Conservation (phyloP, 2,113 vertebrate genomes). For the Sylvilagus bachmani region DNA sequence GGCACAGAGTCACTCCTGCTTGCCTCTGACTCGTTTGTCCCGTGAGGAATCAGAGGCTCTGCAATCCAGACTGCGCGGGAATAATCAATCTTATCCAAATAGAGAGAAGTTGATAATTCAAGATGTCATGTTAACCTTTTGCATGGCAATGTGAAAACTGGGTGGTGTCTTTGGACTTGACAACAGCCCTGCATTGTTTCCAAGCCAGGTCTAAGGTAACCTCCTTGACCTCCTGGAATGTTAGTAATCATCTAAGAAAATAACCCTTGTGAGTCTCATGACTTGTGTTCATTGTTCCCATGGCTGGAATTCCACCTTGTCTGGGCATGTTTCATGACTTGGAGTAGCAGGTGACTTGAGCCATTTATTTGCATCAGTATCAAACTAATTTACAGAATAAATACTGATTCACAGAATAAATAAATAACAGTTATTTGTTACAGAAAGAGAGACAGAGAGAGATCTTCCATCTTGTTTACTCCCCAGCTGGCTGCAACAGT, state of each 20-base stretch:
- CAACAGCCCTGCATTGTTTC: not conserved
- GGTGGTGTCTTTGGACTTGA: conserved; percentile 15
- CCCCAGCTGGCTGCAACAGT: too few relatives aligned
- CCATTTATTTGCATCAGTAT: conserved; percentile 63
- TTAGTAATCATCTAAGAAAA: conserved; percentile 58
- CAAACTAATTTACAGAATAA: not conserved
- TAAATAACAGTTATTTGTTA: too few relatives aligned
- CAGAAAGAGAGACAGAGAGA: too few relatives aligned
- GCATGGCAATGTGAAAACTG: not conserved
- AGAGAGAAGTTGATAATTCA: conserved; percentile 11
- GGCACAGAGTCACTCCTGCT: conserved; percentile 14
- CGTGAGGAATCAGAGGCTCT: not conserved
- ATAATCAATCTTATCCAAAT: conserved; percentile 30
- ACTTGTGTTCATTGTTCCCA: conserved; percentile 55
- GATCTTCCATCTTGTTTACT: too few relatives aligned
- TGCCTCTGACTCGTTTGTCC: not conserved
- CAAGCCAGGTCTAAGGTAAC: conserved; percentile 9
- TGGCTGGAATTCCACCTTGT: conserved; percentile 41
- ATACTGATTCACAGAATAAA: too few relatives aligned
- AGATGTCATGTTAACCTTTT: conserved; percentile 28
- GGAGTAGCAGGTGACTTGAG: conserved; percentile 39
- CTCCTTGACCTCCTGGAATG: conserved; percentile 44
- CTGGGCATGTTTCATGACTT: conserved; percentile 53
- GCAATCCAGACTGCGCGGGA: not conserved
- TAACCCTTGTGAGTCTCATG: not conserved